phyloP scores from a whole-genome alignment of 2,888 invertebrate genomes.

The Tetragnatha montana region DNA sequence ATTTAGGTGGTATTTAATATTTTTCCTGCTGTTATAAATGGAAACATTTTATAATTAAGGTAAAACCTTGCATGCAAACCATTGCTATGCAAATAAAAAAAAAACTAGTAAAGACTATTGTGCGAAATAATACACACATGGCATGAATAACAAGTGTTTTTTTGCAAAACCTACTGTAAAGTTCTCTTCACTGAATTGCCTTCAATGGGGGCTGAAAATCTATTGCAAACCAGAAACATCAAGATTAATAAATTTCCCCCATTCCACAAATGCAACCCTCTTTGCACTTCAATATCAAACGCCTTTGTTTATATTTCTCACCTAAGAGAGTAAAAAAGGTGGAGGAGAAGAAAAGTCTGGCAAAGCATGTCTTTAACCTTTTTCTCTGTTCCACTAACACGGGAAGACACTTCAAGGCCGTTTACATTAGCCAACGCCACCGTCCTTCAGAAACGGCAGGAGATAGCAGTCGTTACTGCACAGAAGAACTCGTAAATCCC shows the following conservation, averaged over 20 bases:
- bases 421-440: conserved; percentile 41
- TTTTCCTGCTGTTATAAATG: too few relatives aligned
- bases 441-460: conserved; percentile 35
- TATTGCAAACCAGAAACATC: too few relatives aligned
- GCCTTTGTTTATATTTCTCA: background rate
- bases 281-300: background rate
- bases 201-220: too few relatives aligned
- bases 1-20: too few relatives aligned
- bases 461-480: conserved; percentile 39
- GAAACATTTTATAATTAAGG: too few relatives aligned
- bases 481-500: conserved; percentile 43
- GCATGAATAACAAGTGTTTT: too few relatives aligned
- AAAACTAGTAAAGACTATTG: too few relatives aligned
- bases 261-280: background rate
- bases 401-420: conserved; percentile 38
- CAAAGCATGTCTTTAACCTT: background rate
- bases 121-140: too few relatives aligned
- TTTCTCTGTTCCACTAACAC: background rate
- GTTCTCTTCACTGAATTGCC: too few relatives aligned
- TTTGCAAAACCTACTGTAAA: too few relatives aligned
- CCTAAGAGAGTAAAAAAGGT: background rate
- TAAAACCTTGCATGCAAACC: too few relatives aligned
- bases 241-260: background rate
- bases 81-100: too few relatives aligned
- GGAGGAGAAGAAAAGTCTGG: background rate